Conservation (phyloP, 2,797 vertebrate species). For the Chromis chromis region DNA sequence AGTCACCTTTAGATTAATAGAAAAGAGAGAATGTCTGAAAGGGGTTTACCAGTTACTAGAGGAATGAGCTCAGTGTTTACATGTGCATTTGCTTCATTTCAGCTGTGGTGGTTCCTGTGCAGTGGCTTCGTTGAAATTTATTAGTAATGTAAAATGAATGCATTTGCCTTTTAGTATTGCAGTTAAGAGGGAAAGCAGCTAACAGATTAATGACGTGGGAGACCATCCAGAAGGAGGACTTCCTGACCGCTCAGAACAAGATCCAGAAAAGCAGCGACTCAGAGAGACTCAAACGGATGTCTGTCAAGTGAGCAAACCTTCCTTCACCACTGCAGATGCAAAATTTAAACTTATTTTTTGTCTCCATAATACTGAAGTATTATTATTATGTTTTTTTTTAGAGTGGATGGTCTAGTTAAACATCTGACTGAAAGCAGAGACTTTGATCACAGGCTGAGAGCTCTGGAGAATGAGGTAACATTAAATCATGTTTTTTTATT, state of each 20-base stretch:
- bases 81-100: neutral
- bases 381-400: conserved; percentile 13
- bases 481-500: neutral
- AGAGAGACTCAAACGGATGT: conserved; percentile 89
- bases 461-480: conserved; percentile 88
- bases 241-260: conserved; percentile 83
- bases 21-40: too few relatives aligned
- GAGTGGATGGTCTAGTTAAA: conserved; percentile 85
- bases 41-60: too few relatives aligned
- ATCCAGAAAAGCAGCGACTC: conserved; percentile 88
- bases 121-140: too few relatives aligned
- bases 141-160: neutral
- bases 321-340: too few relatives aligned
- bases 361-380: neutral
- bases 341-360: neutral
- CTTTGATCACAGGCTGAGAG: conserved; percentile 85
- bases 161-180: conserved; percentile 75
- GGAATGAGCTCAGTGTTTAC: too few relatives aligned
- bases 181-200: conserved; percentile 76
- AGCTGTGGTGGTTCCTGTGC: neutral
- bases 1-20: too few relatives aligned
- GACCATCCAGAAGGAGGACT: conserved; percentile 91
- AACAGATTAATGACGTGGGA: conserved; percentile 89
- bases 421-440: conserved; percentile 86
- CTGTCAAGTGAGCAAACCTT: conserved; percentile 84